Evolutionary conservation across 2,113 vertebrate species (phyloP).

Genomic region (Paraplagusia blochii): DNA sequence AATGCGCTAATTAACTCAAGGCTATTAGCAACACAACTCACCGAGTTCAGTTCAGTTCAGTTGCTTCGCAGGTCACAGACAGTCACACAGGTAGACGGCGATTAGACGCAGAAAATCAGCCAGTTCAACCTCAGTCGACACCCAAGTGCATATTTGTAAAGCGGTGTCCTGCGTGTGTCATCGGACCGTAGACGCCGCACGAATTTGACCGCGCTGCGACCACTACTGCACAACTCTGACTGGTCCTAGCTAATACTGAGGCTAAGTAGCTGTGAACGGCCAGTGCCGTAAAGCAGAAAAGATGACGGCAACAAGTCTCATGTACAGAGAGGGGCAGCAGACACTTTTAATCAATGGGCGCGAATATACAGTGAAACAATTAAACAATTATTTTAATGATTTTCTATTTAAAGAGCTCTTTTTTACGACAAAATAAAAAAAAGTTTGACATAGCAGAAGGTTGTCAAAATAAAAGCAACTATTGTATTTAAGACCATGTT

Average conservation of each 20-base stretch:
- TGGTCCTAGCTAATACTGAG: too few relatives aligned
- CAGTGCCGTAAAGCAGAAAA: too few relatives aligned
- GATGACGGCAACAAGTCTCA: constrained; percentile 59
- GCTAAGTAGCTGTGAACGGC: too few relatives aligned
- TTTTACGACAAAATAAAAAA: too few relatives aligned
- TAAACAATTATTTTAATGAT: too few relatives aligned
- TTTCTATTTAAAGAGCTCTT: too few relatives aligned
- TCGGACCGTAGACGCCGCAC: constrained; percentile 50
- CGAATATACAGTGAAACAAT: too few relatives aligned
- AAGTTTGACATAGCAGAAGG: too few relatives aligned
- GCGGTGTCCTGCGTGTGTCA: constrained; percentile 33
- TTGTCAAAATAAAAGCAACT: too few relatives aligned
- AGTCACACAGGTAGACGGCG: constrained; percentile 8
- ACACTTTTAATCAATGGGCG: not conserved
- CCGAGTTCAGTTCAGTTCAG: constrained; percentile 41
- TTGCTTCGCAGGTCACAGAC: constrained; percentile 27
- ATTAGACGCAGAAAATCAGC: constrained; percentile 3
- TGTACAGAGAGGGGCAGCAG: constrained; percentile 37
- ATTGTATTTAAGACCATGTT: too few relatives aligned
- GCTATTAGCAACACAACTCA: constrained; percentile 51
- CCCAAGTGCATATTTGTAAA: constrained; percentile 54
- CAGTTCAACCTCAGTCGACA: constrained; percentile 33
- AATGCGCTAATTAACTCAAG: not conserved
- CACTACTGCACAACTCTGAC: constrained; percentile 5
- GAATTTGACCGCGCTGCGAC: constrained; percentile 35